phyloP scores from a whole-genome alignment of 2,113 vertebrate species.

The Ginglymostoma cirratum region DNA sequence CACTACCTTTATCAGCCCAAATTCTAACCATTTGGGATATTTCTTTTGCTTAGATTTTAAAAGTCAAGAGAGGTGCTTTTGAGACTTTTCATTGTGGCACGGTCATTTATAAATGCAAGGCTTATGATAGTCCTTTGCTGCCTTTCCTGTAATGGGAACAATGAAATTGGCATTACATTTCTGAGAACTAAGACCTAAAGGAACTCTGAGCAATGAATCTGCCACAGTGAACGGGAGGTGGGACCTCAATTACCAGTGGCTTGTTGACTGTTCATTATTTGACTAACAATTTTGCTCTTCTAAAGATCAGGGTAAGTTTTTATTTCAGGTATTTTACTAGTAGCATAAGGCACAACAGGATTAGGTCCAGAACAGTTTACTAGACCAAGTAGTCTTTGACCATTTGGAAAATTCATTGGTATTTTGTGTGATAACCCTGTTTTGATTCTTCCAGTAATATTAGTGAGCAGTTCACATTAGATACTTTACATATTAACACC shows the following conservation, averaged over 20 bases:
- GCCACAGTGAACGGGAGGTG: not conserved
- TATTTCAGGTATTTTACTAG: not conserved
- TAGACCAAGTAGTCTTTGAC: not conserved
- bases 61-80: not conserved
- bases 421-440: not conserved
- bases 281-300: not conserved
- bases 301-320: not conserved
- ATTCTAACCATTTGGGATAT: not conserved
- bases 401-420: not conserved
- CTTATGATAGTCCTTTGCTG: not conserved
- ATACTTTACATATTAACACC: not conserved
- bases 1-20: slow-evolving; percentile 26
- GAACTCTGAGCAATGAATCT: not conserved
- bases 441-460: not conserved
- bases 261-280: slow-evolving; percentile 15
- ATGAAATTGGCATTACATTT: not conserved
- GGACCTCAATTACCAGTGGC: not conserved
- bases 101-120: not conserved
- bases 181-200: not conserved
- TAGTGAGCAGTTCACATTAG: not conserved
- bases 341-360: not conserved
- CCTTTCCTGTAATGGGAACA: not conserved
- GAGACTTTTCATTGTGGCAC: not conserved
- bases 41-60: not conserved
- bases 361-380: not conserved